Percentiles rank a stretch among this genome's conserved stretches.
Evolutionary conservation across 30 jellyfish, hydroid and myxozoan genomes (phyloP).

Genomic region (Hydractinia echinata): DNA sequence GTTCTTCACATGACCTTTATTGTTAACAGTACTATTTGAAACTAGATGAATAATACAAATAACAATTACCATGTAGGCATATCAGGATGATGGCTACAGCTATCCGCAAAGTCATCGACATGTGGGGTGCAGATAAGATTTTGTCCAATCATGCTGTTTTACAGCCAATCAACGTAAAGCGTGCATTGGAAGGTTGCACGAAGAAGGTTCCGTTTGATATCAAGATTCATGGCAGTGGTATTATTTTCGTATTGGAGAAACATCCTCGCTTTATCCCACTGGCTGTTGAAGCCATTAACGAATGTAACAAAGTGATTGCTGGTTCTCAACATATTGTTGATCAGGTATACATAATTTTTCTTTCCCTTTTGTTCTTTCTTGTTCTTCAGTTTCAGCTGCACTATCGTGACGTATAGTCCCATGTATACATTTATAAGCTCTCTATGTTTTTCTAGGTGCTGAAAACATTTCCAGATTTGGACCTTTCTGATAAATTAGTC

Average conservation of each 20-base stretch:
- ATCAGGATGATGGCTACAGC: slow-evolving; percentile 26
- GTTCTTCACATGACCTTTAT: too few species aligned
- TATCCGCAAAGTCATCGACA: slow-evolving; percentile 3
- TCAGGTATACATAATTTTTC: slow-evolving; percentile 12
- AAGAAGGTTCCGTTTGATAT: slow-evolving; percentile 21
- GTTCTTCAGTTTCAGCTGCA: too few species aligned
- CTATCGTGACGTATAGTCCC: too few species aligned
- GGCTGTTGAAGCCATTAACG: slow-evolving; percentile 31
- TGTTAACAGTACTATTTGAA: too few species aligned
- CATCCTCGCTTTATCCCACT: slow-evolving; percentile 4
- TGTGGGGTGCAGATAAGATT: slow-evolving; percentile 28
- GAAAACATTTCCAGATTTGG: slow-evolving; percentile 22
- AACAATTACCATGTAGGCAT: not conserved
- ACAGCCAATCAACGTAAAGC: slow-evolving; percentile 25
- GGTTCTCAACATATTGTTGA: slow-evolving; percentile 24
- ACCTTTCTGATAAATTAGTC: slow-evolving; percentile 14
- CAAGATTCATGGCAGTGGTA: slow-evolving; percentile 33
- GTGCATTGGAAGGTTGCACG: slow-evolving; percentile 15
- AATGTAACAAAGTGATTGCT: slow-evolving; percentile 34
- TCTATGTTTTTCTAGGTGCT: slow-evolving; percentile 7
- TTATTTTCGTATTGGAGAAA: slow-evolving; percentile 25
- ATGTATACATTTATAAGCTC: too few species aligned
- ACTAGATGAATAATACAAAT: too few species aligned
- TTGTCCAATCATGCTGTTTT: slow-evolving; percentile 30
- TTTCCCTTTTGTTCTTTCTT: too few species aligned